Evolutionary conservation across 64 coral and sea anemone genomes (phyloP).

Genomic region (Stichodactyla mertensii): DNA sequence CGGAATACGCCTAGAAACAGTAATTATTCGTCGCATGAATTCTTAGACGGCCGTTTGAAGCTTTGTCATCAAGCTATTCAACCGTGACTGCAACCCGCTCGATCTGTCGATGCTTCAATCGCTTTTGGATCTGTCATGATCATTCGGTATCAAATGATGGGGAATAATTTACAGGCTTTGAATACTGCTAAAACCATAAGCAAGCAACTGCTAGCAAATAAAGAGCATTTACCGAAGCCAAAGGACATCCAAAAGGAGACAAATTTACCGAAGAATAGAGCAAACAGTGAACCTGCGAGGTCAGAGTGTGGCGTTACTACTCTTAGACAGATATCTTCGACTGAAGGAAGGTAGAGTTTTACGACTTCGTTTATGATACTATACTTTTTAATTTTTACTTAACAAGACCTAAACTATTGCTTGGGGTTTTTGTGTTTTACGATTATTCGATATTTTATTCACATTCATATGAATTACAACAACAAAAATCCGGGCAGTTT

Average conservation of each 20-base stretch:
- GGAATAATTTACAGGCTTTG: constrained; percentile 15
- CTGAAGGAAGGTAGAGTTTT: background rate
- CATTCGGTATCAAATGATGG: background rate
- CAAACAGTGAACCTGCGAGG: background rate
- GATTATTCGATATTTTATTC: too few species aligned
- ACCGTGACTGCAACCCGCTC: constrained; percentile 6
- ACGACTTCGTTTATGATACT: background rate
- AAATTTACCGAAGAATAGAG: background rate
- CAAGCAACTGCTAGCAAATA: background rate
- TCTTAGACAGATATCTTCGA: background rate
- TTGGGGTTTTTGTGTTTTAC: background rate
- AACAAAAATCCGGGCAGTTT: too few species aligned
- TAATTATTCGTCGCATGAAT: background rate
- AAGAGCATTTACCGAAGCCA: background rate
- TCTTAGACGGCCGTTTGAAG: background rate
- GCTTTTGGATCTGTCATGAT: background rate
- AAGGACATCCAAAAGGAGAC: background rate
- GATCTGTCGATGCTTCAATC: background rate
- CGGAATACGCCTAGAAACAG: background rate
- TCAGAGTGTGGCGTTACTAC: background rate
- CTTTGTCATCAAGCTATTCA: background rate
- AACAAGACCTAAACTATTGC: background rate
- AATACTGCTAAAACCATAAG: background rate
- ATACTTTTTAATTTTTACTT: background rate
- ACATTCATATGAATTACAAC: too few species aligned